phyloP scores from a whole-genome alignment of 2,888 invertebrate genomes.

The Diaprepes abbreviatus region DNA sequence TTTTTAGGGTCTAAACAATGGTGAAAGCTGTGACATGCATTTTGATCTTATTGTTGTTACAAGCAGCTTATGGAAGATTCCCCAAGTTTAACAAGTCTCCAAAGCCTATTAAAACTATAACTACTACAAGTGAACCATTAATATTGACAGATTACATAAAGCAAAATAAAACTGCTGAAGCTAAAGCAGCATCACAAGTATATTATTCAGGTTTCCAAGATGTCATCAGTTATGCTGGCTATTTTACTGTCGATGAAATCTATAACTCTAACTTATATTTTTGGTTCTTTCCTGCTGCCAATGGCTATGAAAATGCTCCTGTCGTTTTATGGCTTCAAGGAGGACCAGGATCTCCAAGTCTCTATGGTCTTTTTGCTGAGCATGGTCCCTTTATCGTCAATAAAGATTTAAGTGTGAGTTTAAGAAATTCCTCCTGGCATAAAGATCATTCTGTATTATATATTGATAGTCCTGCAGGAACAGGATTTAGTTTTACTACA shows the following conservation, averaged over 20 bases:
- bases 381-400: constrained; percentile 79
- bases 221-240: constrained; percentile 81
- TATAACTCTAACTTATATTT: too few relatives aligned
- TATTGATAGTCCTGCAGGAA: constrained; percentile 89
- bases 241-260: too few relatives aligned
- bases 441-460: too few relatives aligned
- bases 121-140: constrained; percentile 70
- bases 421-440: constrained; percentile 83
- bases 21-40: not conserved
- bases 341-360: constrained; percentile 74
- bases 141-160: constrained; percentile 83
- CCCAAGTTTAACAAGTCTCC: not conserved
- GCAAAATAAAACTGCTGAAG: constrained; percentile 77
- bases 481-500: constrained; percentile 92
- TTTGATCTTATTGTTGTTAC: not conserved
- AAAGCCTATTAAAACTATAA: not conserved
- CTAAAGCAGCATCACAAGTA: constrained; percentile 69
- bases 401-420: too few relatives aligned
- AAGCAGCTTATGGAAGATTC: not conserved
- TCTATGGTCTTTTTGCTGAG: constrained; percentile 36
- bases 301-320: constrained; percentile 71
- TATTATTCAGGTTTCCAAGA: constrained; percentile 67
- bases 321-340: too few relatives aligned
- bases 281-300: constrained; percentile 78
- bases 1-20: too few relatives aligned